Conservation (phyloP, 2,888 invertebrate species). For the Drosophila fungiperda region DNA sequence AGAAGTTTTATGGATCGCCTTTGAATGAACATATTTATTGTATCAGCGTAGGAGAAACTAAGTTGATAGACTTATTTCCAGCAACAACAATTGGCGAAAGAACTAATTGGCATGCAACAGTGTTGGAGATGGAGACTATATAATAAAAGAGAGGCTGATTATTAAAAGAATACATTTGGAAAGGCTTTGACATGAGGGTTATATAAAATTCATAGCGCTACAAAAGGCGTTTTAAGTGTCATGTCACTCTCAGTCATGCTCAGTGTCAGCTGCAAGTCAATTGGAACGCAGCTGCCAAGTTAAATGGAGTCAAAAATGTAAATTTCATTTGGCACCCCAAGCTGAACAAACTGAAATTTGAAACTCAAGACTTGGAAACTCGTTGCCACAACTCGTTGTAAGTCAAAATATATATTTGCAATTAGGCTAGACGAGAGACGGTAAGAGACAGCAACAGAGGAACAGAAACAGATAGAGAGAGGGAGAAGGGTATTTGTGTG, state of each 20-base stretch:
- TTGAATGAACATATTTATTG: background rate
- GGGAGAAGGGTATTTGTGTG: background rate
- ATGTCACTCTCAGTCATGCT: too few species aligned
- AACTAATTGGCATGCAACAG: background rate
- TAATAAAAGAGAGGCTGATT: background rate
- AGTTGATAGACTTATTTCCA: background rate
- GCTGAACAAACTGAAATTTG: conserved; percentile 13
- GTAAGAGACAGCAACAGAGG: background rate
- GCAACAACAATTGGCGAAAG: background rate
- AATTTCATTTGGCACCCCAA: conserved; percentile 68
- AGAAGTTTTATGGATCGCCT: background rate
- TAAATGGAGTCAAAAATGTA: conserved; percentile 78
- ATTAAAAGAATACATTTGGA: background rate
- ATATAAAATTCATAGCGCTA: conserved; percentile 16
- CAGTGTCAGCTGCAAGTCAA: conserved; percentile 64
- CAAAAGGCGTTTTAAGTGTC: conserved; percentile 50
- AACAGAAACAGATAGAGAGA: too few species aligned
- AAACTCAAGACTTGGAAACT: conserved; percentile 35
- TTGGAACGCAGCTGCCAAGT: conserved; percentile 67
- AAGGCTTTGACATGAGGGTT: conserved; percentile 5
- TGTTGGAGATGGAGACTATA: background rate
- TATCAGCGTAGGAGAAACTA: background rate
- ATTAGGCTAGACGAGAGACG: conserved; percentile 50
- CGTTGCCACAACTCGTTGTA: conserved; percentile 58
- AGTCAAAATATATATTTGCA: conserved; percentile 58